phyloP scores from a whole-genome alignment of 2,888 invertebrate genomes.

The Nipponacmea schrenckii region DNA sequence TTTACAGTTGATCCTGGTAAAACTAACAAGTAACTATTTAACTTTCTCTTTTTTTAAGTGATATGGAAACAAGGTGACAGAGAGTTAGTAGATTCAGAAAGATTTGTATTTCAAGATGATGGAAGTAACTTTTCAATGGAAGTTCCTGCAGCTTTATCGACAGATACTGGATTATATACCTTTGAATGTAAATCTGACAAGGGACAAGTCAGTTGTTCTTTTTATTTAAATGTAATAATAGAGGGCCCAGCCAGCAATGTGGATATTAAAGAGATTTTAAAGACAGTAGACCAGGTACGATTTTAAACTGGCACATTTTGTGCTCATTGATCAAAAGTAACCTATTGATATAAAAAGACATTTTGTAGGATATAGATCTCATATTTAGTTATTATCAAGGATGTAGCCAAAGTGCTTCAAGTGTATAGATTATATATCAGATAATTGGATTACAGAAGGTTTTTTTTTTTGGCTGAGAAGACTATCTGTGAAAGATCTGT shows the following conservation, averaged over 20 bases:
- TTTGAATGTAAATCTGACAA: conserved; percentile 48
- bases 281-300: conserved; percentile 20
- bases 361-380: no score
- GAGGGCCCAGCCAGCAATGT: conserved; percentile 48
- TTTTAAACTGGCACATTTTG: no score
- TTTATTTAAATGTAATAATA: conserved; percentile 51
- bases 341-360: no score
- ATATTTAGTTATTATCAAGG: no score
- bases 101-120: conserved; percentile 50
- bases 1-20: no score
- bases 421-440: no score
- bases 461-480: no score
- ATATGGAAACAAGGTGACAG: conserved; percentile 55
- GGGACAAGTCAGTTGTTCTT: conserved; percentile 53
- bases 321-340: no score
- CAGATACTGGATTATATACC: conserved; percentile 55
- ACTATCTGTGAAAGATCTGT: no score
- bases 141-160: conserved; percentile 59
- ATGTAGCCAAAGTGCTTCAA: no score
- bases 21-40: no score
- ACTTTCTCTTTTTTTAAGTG: conserved; percentile 36
- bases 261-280: conserved; percentile 44
- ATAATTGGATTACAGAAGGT: no score
- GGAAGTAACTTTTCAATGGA: conserved; percentile 47
- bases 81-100: conserved; percentile 48